Conservation (phyloP, 2,888 invertebrate species). For the Phorcus lineatus region DNA sequence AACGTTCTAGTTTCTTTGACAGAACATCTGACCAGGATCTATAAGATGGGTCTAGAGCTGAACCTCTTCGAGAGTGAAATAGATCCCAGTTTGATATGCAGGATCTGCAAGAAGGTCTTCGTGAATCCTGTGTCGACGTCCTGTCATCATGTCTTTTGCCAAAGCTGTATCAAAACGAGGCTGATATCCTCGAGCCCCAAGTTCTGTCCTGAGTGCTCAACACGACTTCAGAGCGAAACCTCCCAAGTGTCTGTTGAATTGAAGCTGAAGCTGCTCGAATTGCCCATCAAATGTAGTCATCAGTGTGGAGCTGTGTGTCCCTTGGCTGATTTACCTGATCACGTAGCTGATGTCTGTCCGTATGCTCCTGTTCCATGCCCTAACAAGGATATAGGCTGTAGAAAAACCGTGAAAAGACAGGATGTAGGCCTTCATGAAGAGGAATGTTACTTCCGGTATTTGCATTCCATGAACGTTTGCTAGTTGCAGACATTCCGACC, state of each 20-base stretch:
- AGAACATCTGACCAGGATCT: no score
- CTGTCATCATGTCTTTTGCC: constrained; percentile 61
- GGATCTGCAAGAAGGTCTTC: constrained; percentile 56
- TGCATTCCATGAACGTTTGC: neutral
- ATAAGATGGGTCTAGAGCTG: constrained; percentile 53
- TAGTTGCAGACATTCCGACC: no score
- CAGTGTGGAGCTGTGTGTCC: constrained; percentile 51
- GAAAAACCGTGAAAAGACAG: constrained; percentile 48
- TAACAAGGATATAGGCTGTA: constrained; percentile 50
- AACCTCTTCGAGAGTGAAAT: constrained; percentile 51
- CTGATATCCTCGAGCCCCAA: constrained; percentile 35
- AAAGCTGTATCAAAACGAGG: constrained; percentile 47
- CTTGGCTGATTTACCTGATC: constrained; percentile 57
- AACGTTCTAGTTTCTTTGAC: no score
- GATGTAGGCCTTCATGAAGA: constrained; percentile 52
- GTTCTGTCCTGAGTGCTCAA: constrained; percentile 53
- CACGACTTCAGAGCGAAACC: constrained; percentile 36
- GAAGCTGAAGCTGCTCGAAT: constrained; percentile 50
- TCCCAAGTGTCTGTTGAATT: constrained; percentile 46
- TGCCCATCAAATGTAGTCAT: constrained; percentile 52
- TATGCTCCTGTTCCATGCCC: constrained; percentile 54
- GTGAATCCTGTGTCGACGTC: constrained; percentile 54
- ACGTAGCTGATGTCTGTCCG: constrained; percentile 54
- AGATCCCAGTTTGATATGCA: constrained; percentile 53
- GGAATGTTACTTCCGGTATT: constrained; percentile 54